phyloP scores from a whole-genome alignment of 2,888 invertebrate genomes.

The Sphecodes monilicornis region DNA sequence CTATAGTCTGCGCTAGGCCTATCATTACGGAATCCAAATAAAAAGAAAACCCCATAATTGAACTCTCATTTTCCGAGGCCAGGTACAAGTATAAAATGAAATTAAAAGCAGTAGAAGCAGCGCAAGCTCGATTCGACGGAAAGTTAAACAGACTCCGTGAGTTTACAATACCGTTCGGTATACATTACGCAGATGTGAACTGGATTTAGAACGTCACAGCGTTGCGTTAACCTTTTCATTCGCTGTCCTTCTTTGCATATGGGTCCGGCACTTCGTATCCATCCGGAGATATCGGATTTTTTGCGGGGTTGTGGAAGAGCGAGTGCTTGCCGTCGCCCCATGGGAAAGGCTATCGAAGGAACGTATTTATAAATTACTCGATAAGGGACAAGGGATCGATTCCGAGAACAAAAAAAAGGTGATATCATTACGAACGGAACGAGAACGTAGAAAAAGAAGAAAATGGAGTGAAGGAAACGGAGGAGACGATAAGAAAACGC shows the following conservation, averaged over 20 bases:
- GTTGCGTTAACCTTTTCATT: background rate
- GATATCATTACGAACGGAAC: constrained; percentile 16
- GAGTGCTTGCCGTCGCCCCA: constrained; percentile 80
- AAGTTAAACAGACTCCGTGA: background rate
- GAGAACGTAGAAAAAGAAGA: background rate
- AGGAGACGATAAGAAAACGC: constrained; percentile 7
- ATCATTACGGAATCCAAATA: background rate
- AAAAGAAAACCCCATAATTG: background rate
- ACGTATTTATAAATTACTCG: constrained; percentile 50
- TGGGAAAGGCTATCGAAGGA: constrained; percentile 73
- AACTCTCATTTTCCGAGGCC: background rate
- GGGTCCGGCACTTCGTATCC: constrained; percentile 78
- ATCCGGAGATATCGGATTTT: constrained; percentile 75
- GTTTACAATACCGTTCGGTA: background rate
- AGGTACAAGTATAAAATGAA: background rate
- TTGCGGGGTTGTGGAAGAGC: constrained; percentile 77
- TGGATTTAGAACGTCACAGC: background rate
- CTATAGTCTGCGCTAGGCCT: background rate
- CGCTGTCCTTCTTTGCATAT: constrained; percentile 29
- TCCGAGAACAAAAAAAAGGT: background rate
- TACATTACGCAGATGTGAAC: background rate
- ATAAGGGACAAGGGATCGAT: constrained; percentile 9
- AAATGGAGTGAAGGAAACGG: background rate
- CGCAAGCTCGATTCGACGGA: background rate
- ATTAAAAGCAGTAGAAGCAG: background rate